Evolutionary conservation across 2,797 vertebrate species (phyloP), one percentile per base, ranked within the genome.

Genomic region (Ambastaia sidthimunki): DNA sequence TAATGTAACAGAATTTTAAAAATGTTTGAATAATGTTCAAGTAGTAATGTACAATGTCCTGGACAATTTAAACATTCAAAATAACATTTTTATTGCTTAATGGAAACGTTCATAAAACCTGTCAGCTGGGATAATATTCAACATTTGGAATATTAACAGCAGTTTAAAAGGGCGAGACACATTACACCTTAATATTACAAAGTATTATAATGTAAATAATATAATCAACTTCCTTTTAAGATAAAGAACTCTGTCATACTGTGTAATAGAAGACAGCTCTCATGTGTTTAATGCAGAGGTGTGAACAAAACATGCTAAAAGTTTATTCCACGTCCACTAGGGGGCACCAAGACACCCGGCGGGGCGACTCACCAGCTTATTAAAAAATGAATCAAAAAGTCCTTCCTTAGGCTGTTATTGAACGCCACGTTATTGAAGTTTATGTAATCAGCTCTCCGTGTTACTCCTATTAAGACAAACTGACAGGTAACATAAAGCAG

Each of bases 361-460:
- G 54, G 78, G 48, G 41, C 57, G 60, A 52, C 50, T 73, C 67
- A n/a, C 23, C 18, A 44, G 57, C 71, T 79, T 82, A 82, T 76
- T 85, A 83, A 84, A 77, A 71, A 66, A 71, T 71, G 69, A 70
- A 83, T 83, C 78, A 59, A 78, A 67, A 55, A 23, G 62, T 69
- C 65, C 62, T 72, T 79, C 68, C 54, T 41, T 73, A 83, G 78
- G 80, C 80, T 84, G 70, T 81, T 85, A 78, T 83, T 85, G 69
- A 75, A 80, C 81, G 76, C 34, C 81, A 81, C 84, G 78, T 88
- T 84, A 86, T 69, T 57, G 62, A 28, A 37, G 78, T 44, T 57
- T 84, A 74, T 78, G 68, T 85, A 81, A 82, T 50, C 50, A 76
- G 65, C 75, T 68, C 66, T 76, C 63, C 41, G 60, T 50, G 16